phyloP scores from a whole-genome alignment of 2,888 invertebrate species.

The Steinernema scapterisci region DNA sequence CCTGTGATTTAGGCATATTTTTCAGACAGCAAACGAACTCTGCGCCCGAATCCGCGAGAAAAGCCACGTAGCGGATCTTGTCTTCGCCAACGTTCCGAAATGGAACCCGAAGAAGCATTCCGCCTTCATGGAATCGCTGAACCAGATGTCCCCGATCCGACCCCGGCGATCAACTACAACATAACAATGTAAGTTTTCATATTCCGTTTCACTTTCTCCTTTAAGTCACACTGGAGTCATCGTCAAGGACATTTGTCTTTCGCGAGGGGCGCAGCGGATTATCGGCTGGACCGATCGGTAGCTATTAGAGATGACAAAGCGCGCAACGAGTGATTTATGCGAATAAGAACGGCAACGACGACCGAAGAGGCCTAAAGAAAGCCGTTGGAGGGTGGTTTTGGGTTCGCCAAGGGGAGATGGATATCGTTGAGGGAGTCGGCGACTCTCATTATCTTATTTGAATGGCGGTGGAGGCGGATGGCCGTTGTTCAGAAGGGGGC shows the following conservation, averaged over 20 bases:
- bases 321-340: constrained; percentile 32
- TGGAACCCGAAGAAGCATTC: constrained; percentile 1
- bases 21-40: neutral
- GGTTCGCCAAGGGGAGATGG: neutral
- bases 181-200: neutral
- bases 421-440: constrained; percentile 29
- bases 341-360: constrained; percentile 18
- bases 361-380: no score
- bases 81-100: constrained; percentile 9
- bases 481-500: constrained; percentile 24
- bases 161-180: constrained; percentile 1
- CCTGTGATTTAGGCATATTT: neutral
- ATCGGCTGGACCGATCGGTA: constrained; percentile 17
- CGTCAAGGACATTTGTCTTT: neutral
- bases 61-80: neutral
- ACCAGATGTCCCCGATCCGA: neutral
- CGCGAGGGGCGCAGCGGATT: neutral
- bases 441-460: constrained; percentile 22
- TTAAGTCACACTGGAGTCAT: neutral
- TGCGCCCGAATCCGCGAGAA: neutral
- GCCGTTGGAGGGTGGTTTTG: no score
- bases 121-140: neutral
- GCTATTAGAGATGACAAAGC: constrained; percentile 26
- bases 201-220: neutral
- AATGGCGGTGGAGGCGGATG: neutral